phyloP scores from a whole-genome alignment of 2,888 invertebrate species.

The Drosophila ustulata region DNA sequence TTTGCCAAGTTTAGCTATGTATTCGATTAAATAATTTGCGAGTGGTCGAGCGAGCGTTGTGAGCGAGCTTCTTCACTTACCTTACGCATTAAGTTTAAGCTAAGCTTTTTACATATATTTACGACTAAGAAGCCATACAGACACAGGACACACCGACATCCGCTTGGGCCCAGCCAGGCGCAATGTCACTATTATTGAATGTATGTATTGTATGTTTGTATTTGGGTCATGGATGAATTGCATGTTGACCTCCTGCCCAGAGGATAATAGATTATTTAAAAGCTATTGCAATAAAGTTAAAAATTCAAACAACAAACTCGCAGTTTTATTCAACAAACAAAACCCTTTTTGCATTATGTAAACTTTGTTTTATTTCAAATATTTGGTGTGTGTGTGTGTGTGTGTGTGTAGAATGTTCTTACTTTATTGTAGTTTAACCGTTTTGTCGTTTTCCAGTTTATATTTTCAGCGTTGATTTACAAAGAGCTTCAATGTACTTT shows the following conservation, averaged over 20 bases:
- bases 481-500: slow-evolving; percentile 29
- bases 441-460: slow-evolving; percentile 2
- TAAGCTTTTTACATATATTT: slow-evolving; percentile 62
- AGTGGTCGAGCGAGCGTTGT: slow-evolving; percentile 20
- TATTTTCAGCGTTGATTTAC: slow-evolving; percentile 29
- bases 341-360: slow-evolving; percentile 24
- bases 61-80: slow-evolving; percentile 18
- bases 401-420: slow-evolving; percentile 6
- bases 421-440: slow-evolving; percentile 7
- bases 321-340: neutral
- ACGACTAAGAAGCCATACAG: slow-evolving; percentile 33
- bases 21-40: slow-evolving; percentile 43
- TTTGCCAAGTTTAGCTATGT: slow-evolving; percentile 38
- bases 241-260: slow-evolving; percentile 19
- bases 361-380: slow-evolving; percentile 47
- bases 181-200: slow-evolving; percentile 33
- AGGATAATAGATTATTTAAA: slow-evolving; percentile 37
- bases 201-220: slow-evolving; percentile 29
- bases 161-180: slow-evolving; percentile 14
- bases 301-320: slow-evolving; percentile 6
- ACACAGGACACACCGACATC: slow-evolving; percentile 13
- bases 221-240: slow-evolving; percentile 20
- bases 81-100: slow-evolving; percentile 66
- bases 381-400: slow-evolving; percentile 12
- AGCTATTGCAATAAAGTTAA: slow-evolving; percentile 46